Conservation (phyloP, 2,888 invertebrate species). For the Athalia circularis region DNA sequence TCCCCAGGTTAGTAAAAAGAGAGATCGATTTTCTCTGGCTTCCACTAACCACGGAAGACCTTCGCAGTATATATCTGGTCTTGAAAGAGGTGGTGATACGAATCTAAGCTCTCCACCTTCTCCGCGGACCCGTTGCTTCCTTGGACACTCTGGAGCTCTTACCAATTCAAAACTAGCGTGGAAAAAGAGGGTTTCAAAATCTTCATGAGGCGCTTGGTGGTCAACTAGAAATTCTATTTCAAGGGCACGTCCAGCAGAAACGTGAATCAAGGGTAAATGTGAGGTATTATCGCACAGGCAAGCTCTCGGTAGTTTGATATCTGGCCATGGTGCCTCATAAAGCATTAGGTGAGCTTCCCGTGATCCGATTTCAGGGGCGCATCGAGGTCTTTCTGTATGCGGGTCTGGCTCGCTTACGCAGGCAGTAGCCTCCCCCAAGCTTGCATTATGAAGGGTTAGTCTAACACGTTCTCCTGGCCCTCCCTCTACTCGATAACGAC, state of each 20-base stretch:
- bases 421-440: conserved; percentile 81
- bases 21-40: conserved; percentile 86
- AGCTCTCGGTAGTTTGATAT: conserved; percentile 82
- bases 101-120: conserved; percentile 81
- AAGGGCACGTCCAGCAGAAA: conserved; percentile 81
- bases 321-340: conserved; percentile 84
- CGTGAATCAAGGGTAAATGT: conserved; percentile 79
- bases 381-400: conserved; percentile 82
- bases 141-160: conserved; percentile 80
- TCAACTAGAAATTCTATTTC: conserved; percentile 87
- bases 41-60: conserved; percentile 87
- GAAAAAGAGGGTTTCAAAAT: conserved; percentile 88
- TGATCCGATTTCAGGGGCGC: conserved; percentile 70
- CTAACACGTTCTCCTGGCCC: conserved; percentile 81
- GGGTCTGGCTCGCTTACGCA: conserved; percentile 85
- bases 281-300: conserved; percentile 88
- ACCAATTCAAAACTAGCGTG: conserved; percentile 83
- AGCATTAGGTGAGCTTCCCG: conserved; percentile 76
- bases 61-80: conserved; percentile 82
- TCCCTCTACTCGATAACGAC: conserved; percentile 86
- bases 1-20: conserved; percentile 90
- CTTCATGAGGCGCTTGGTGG: conserved; percentile 85
- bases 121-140: conserved; percentile 80
- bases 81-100: conserved; percentile 78
- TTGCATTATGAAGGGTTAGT: conserved; percentile 82